Conservation (phyloP, 2,113 vertebrate species). For the Caranx melampygus region DNA sequence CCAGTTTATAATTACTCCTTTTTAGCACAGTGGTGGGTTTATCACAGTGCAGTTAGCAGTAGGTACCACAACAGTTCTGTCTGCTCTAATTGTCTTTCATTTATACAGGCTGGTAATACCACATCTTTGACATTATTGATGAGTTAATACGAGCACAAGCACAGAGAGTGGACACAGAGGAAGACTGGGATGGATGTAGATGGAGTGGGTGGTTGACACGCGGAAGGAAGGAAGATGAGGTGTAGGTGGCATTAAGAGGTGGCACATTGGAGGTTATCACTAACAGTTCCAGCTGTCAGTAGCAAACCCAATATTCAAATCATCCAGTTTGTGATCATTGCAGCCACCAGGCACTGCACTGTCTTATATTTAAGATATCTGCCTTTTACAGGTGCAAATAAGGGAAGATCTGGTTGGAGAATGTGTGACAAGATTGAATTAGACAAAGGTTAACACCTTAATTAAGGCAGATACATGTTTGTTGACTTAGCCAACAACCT, state of each 20-base stretch:
- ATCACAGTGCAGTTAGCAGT: neutral
- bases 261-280: neutral
- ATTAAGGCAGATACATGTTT: too few relatives aligned
- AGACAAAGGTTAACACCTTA: neutral
- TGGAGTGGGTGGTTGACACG: neutral
- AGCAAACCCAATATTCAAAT: neutral
- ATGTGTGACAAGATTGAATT: neutral
- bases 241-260: neutral
- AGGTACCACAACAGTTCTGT: neutral
- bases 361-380: neutral
- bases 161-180: neutral
- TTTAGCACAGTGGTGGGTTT: neutral
- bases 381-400: too few relatives aligned
- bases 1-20: neutral
- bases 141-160: neutral
- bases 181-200: neutral
- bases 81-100: neutral
- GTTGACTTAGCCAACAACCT: neutral
- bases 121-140: neutral
- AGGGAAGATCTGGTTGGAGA: too few relatives aligned
- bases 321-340: neutral
- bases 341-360: neutral
- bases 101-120: neutral
- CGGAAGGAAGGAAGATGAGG: neutral
- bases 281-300: too few relatives aligned